Percentiles rank a stretch among this genome's conserved stretches.
These are phyloP conservation scores for Pyrrhosoma nymphula DNA, from an alignment of 2,888 invertebrate species.

Conservation along the genomic window DNA sequence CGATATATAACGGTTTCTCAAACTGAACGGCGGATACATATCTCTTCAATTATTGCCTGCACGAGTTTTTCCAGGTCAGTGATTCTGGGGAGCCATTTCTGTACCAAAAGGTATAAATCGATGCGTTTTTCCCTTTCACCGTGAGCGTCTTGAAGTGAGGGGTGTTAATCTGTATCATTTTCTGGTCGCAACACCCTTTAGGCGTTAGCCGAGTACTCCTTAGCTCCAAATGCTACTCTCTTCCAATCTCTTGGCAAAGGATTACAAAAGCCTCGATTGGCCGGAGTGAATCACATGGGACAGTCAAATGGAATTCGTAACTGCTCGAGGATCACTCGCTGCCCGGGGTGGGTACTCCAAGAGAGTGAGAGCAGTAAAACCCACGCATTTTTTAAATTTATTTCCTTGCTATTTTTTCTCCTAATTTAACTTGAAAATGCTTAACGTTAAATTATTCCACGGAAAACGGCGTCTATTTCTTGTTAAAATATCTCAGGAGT, in stretches of 20 bases:
- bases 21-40: neutral
- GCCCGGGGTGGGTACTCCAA: too few species aligned
- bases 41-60: slow-evolving; percentile 20
- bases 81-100: neutral
- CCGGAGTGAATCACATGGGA: neutral
- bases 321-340: neutral
- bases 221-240: neutral
- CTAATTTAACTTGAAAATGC: too few species aligned
- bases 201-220: neutral
- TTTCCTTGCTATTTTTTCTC: too few species aligned
- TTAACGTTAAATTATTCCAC: too few species aligned
- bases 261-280: neutral
- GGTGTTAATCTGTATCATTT: neutral
- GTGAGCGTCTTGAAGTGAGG: neutral
- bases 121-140: neutral
- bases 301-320: neutral
- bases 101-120: neutral
- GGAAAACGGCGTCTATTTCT: too few species aligned
- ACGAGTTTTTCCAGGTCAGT: neutral
- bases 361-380: too few species aligned
- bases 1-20: neutral
- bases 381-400: too few species aligned
- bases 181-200: neutral
- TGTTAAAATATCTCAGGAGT: too few species aligned
- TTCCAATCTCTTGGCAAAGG: neutral